phyloP scores from a whole-genome alignment of 1,140 invertebrate genomes.

The Lepidurus couesii region DNA sequence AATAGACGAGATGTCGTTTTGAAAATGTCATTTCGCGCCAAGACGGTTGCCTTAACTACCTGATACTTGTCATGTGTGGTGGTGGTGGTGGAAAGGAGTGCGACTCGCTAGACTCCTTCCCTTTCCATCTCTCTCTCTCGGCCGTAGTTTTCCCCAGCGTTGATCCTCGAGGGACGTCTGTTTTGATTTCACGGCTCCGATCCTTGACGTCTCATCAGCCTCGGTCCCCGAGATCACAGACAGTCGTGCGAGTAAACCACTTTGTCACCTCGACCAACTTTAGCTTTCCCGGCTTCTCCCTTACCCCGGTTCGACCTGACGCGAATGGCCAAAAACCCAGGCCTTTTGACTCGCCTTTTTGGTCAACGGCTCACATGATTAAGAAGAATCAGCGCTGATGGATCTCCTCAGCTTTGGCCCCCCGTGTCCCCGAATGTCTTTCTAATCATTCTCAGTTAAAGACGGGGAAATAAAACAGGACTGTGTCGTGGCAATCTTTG shows the following conservation, averaged over 20 bases:
- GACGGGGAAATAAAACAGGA: neutral
- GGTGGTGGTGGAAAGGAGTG: neutral
- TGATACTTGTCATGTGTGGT: constrained; percentile 12
- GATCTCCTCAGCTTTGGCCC: neutral
- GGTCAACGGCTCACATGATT: neutral
- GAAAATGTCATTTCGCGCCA: constrained; percentile 18
- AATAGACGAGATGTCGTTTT: constrained; percentile 17
- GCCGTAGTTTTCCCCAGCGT: neutral
- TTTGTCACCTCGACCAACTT: neutral
- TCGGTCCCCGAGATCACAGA: constrained; percentile 8
- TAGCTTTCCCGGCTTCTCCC: neutral
- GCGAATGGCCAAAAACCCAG: neutral
- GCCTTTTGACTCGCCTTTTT: neutral
- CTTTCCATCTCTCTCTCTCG: neutral
- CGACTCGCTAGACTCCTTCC: neutral
- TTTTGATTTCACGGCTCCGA: constrained; percentile 18
- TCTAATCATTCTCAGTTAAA: neutral
- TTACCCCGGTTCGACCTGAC: constrained; percentile 3
- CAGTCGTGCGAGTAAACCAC: constrained; percentile 13
- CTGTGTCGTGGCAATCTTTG: too few relatives aligned
- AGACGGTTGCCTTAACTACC: constrained; percentile 18
- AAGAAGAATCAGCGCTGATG: neutral
- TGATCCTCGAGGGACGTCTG: constrained; percentile 9
- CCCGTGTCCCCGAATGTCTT: neutral
- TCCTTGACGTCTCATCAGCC: constrained; percentile 20